A percentile compares a stretch with the other conserved stretches of the same genome.
Conservation (phyloP, 2,113 vertebrate species). For the Alexandromys fortis region DNA sequence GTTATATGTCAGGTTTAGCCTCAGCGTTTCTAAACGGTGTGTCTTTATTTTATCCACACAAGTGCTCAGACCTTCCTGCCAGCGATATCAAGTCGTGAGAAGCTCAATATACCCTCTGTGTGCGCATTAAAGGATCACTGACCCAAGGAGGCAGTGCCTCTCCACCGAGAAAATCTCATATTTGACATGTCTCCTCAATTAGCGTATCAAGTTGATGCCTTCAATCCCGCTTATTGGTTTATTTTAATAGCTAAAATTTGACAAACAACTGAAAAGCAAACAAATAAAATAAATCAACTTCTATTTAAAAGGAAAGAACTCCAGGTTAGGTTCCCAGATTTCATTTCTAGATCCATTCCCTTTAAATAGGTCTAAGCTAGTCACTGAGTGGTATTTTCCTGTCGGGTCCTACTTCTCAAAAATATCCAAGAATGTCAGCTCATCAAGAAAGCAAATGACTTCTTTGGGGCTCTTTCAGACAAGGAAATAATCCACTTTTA, state of each 20-base stretch:
- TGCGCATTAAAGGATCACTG: constrained; percentile 17
- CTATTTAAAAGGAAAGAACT: neutral
- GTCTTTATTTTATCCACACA: constrained; percentile 70
- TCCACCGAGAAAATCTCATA: constrained; percentile 44
- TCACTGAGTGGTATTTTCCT: neutral
- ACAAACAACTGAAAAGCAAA: neutral
- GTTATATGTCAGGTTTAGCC: constrained; percentile 74
- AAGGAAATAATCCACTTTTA: constrained; percentile 2
- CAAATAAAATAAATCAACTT: neutral
- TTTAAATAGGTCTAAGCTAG: neutral
- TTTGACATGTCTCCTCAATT: constrained; percentile 6
- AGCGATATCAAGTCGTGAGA: constrained; percentile 65
- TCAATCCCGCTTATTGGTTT: neutral
- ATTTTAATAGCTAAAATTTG: constrained; percentile 39
- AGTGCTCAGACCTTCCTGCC: constrained; percentile 55
- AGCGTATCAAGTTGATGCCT: neutral
- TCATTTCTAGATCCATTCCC: neutral
- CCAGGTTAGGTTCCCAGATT: neutral
- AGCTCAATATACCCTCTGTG: constrained; percentile 60
- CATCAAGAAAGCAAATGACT: neutral
- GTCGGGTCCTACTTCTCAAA: neutral
- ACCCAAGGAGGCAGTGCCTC: neutral
- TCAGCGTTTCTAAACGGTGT: constrained; percentile 67
- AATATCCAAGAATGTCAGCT: neutral
- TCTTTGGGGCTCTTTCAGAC: neutral